phyloP scores from a whole-genome alignment of 2,888 invertebrate genomes.

The Sminthurinus aureus region DNA sequence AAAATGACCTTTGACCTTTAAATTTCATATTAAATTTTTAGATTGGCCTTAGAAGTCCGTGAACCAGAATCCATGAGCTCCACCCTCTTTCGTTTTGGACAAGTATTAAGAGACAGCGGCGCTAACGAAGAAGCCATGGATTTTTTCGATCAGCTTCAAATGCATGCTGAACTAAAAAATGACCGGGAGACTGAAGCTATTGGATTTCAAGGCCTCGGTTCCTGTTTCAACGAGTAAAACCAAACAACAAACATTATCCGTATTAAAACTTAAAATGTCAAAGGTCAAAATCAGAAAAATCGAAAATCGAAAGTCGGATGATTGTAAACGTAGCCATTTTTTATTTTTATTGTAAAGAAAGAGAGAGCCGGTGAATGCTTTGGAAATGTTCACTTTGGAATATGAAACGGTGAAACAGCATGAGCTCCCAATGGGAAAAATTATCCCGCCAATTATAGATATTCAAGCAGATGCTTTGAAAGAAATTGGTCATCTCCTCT shows the following conservation, averaged over 20 bases:
- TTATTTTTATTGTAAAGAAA: slow-evolving; percentile 27
- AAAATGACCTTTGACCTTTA: neutral
- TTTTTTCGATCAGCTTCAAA: slow-evolving; percentile 49
- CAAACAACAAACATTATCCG: neutral
- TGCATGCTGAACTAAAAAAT: slow-evolving; percentile 45
- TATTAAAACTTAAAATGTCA: too few species aligned
- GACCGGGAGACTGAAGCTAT: slow-evolving; percentile 51
- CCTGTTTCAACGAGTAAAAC: slow-evolving; percentile 48
- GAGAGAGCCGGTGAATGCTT: slow-evolving; percentile 45
- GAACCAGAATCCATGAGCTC: slow-evolving; percentile 49
- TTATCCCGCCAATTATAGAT: slow-evolving; percentile 28
- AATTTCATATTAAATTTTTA: neutral
- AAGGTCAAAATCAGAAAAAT: too few species aligned
- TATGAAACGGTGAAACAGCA: slow-evolving; percentile 42
- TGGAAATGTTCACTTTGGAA: slow-evolving; percentile 53
- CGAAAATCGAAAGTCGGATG: too few species aligned
- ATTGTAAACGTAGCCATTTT: too few species aligned
- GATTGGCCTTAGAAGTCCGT: slow-evolving; percentile 42
- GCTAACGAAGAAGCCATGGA: slow-evolving; percentile 52
- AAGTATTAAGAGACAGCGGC: slow-evolving; percentile 47
- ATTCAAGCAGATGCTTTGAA: slow-evolving; percentile 52
- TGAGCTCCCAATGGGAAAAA: neutral
- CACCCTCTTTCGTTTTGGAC: slow-evolving; percentile 51
- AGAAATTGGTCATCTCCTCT: slow-evolving; percentile 49
- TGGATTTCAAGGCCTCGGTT: slow-evolving; percentile 50